Percentiles rank a stretch among this genome's conserved stretches.
These are phyloP conservation scores for Caradrina kadenii DNA, from an alignment of 2,888 invertebrate species.

Conservation along the genomic window DNA sequence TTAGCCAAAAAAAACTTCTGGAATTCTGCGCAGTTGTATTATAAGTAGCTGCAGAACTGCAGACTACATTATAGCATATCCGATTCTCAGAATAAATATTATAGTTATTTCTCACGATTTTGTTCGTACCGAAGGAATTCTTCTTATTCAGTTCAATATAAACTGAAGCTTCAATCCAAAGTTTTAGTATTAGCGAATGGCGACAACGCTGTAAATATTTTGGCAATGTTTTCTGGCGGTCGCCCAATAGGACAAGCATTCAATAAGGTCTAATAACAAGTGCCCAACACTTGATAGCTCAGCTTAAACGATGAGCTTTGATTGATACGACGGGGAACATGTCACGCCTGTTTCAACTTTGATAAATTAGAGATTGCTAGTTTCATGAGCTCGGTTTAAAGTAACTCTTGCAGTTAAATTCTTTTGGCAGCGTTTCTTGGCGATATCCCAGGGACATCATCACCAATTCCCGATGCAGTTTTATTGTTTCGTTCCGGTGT, in stretches of 20 bases:
- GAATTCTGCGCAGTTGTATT: conserved; percentile 45
- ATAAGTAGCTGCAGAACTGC: conserved; percentile 42
- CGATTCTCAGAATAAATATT: conserved; percentile 55
- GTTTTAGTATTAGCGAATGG: conserved; percentile 74
- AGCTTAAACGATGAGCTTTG: conserved; percentile 59
- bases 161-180: conserved; percentile 71
- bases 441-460: conserved; percentile 69
- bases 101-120: conserved; percentile 51
- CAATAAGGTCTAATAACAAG: conserved; percentile 70
- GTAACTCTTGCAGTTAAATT: conserved; percentile 71
- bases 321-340: conserved; percentile 27
- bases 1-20: conserved; percentile 11
- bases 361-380: conserved; percentile 51
- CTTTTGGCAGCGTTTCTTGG: conserved; percentile 75
- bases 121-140: conserved; percentile 56
- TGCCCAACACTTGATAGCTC: conserved; percentile 49
- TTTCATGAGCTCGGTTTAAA: conserved; percentile 48
- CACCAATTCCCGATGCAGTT: conserved; percentile 69
- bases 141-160: conserved; percentile 68
- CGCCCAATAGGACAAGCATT: conserved; percentile 77
- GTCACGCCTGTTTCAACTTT: conserved; percentile 46
- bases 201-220: conserved; percentile 79
- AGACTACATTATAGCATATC: conserved; percentile 28
- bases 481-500: conserved; percentile 65
- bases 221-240: conserved; percentile 83